Percentiles rank a stretch among this genome's conserved stretches.
phyloP scores from a whole-genome alignment of 92 coral and sea anemone genomes.

The Umimayanthus chanpuru region DNA sequence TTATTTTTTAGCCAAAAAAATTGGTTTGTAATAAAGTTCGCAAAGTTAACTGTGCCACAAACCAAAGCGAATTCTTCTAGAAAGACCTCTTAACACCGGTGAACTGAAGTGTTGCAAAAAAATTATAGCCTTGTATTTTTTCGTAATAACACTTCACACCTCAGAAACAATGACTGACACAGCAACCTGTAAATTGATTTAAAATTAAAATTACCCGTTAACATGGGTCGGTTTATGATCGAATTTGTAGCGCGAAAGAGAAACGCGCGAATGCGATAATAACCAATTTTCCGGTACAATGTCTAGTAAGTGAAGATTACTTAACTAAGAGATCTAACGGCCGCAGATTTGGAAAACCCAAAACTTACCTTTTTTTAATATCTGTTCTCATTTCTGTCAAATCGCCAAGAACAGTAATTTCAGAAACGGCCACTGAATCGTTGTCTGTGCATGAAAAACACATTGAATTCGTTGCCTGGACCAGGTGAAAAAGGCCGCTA shows the following conservation, averaged over 20 bases:
- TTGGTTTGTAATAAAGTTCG: neutral
- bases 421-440: neutral
- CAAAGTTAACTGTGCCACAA: neutral
- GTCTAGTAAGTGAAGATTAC: no score
- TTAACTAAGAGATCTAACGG: neutral
- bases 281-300: neutral
- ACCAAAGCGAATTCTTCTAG: neutral
- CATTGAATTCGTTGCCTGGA: neutral
- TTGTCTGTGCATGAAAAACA: neutral
- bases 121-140: no score
- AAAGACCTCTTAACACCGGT: no score
- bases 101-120: neutral
- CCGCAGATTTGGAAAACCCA: neutral
- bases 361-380: neutral
- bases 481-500: slow-evolving; percentile 8
- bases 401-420: neutral
- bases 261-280: neutral
- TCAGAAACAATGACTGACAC: no score
- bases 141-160: no score
- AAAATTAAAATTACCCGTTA: no score
- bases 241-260: neutral
- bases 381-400: neutral
- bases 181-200: no score
- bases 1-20: neutral
- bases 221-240: no score